phyloP scores from a whole-genome alignment of 1,140 invertebrate genomes.

The Octopus bimaculoides region DNA sequence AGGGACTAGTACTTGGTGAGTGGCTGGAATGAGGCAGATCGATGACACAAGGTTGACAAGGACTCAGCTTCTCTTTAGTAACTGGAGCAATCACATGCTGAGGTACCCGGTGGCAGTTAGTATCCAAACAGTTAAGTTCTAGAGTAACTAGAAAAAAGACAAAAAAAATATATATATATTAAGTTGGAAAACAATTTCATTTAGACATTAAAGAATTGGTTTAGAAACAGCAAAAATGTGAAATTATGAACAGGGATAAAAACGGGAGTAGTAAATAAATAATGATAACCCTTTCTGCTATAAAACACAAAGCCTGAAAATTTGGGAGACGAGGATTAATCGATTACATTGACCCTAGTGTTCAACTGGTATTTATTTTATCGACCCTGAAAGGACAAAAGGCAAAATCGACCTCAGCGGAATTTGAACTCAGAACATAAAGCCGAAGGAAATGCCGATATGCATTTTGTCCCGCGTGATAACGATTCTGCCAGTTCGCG shows the following conservation, averaged over 20 bases:
- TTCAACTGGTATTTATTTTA: no score
- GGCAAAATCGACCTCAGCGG: no score
- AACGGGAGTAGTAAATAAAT: not conserved
- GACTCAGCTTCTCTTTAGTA: not conserved
- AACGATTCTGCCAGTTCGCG: not conserved
- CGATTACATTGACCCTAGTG: no score
- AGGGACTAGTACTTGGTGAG: not conserved
- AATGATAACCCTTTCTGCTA: not conserved
- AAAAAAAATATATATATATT: not conserved
- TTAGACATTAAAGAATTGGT: not conserved
- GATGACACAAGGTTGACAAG: not conserved
- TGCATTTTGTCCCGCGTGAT: not conserved
- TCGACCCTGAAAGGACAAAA: no score
- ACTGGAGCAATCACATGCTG: conserved; percentile 1
- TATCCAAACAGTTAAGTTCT: not conserved
- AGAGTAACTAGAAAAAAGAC: not conserved
- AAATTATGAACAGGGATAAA: not conserved
- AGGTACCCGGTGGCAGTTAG: not conserved
- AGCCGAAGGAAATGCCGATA: no score
- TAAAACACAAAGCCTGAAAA: not conserved
- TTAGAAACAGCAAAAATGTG: not conserved
- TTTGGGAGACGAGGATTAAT: no score
- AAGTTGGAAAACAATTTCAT: not conserved
- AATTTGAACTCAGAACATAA: no score
- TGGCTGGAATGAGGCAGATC: not conserved